These are phyloP conservation scores for Centruroides sculpturatus DNA, from an alignment of 1,140 invertebrate species.

Conservation along the genomic window DNA sequence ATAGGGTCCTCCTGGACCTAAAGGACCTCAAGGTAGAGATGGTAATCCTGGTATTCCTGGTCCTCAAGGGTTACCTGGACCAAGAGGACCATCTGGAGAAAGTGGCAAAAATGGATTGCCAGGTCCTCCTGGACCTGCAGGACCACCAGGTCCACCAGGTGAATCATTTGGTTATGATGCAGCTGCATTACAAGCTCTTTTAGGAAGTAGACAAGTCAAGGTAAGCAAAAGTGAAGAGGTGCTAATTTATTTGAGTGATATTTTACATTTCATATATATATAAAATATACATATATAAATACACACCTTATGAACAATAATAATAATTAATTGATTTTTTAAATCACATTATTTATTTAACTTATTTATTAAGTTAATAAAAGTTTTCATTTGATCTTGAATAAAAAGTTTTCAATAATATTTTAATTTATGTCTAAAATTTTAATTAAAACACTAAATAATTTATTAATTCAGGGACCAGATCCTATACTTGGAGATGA, in stretches of 20 bases:
- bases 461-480: constrained; percentile 39
- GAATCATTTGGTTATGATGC: constrained; percentile 49
- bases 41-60: constrained; percentile 29
- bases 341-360: too few species aligned
- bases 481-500: constrained; percentile 55
- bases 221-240: constrained; percentile 11
- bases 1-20: constrained; percentile 11
- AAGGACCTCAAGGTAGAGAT: constrained; percentile 33
- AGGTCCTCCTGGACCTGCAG: constrained; percentile 49
- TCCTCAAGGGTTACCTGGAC: constrained; percentile 22
- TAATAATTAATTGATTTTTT: too few species aligned
- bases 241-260: too few species aligned
- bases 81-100: constrained; percentile 20
- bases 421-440: neutral
- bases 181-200: constrained; percentile 51
- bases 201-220: constrained; percentile 42
- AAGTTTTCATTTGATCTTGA: too few species aligned
- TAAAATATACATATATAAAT: too few species aligned
- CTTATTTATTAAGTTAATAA: too few species aligned
- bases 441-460: neutral
- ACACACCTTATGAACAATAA: too few species aligned
- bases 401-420: too few species aligned
- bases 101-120: constrained; percentile 27
- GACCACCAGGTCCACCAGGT: constrained; percentile 48
- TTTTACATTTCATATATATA: too few species aligned